Evolutionary conservation across 1,140 invertebrate species (phyloP).

Genomic region (Gonioctena quinquepunctata): DNA sequence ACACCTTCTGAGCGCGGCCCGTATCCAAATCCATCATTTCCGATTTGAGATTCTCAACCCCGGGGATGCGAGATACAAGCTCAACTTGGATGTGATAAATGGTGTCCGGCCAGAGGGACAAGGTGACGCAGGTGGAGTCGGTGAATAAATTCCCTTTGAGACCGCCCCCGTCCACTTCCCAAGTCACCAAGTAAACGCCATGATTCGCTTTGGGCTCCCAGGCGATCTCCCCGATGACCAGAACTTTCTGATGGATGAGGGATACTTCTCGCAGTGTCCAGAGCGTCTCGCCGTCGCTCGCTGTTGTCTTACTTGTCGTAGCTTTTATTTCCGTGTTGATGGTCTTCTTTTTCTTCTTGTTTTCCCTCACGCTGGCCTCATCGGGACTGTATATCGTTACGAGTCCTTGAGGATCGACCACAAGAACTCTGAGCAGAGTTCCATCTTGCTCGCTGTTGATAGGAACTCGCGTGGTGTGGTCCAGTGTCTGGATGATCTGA

Average conservation of each 20-base stretch:
- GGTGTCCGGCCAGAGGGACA: constrained; percentile 79
- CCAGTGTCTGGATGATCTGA: constrained; percentile 68
- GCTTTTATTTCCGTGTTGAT: constrained; percentile 64
- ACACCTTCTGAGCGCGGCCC: constrained; percentile 63
- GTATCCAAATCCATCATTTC: constrained; percentile 67
- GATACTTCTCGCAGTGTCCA: constrained; percentile 69
- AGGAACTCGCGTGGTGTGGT: constrained; percentile 63
- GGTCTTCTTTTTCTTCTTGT: constrained; percentile 57
- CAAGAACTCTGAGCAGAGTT: constrained; percentile 66
- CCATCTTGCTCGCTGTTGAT: constrained; percentile 60
- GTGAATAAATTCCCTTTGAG: constrained; percentile 84
- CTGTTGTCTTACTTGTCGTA: constrained; percentile 60
- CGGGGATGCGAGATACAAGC: constrained; percentile 62
- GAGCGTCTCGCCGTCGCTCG: constrained; percentile 57
- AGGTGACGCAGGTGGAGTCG: constrained; percentile 74
- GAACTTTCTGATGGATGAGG: constrained; percentile 70
- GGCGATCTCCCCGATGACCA: constrained; percentile 76
- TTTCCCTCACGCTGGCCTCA: constrained; percentile 54
- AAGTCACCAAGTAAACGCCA: constrained; percentile 76
- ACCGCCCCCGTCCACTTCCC: constrained; percentile 81
- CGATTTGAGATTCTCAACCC: constrained; percentile 63
- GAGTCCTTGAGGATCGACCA: constrained; percentile 67
- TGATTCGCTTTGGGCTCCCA: constrained; percentile 69
- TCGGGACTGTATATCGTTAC: constrained; percentile 70
- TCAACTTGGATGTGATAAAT: constrained; percentile 79